Base-by-base conservation (phyloP, 2,888 invertebrate species). In the Chrysolina oricalcia region DNA sequence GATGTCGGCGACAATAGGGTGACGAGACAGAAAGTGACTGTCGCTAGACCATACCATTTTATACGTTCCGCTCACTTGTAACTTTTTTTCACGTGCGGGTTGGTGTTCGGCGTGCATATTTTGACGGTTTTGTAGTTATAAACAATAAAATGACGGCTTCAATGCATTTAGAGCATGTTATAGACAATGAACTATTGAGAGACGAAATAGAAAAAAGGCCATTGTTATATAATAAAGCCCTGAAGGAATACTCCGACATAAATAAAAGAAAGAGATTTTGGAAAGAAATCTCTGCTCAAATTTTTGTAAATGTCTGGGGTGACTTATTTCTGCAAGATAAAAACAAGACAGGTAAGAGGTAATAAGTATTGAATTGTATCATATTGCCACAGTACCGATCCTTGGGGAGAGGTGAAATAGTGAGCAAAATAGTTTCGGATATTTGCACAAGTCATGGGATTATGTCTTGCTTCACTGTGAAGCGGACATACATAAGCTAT, bases 341-440 rank as follows among this genome's bases (percentile, higher is more conserved):
- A 41, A 41, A 41, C 6, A 41, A 41, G 41, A 41, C 41, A 41
- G 41, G 41, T n/a, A n/a, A 41, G 41, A 41, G 41, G 6, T 9
- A 41, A 41, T 41, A 41, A 41, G 41, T 41, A 41, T 41, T 41
- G 6, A 41, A 41, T 23, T 23, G 17, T 63, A 23, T 63, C 27
- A 63, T 63, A 21, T 63, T 63, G 27, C 63, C 63, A 63, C 40
- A 27, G 40, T 35, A 63, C 63, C 23, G n/a, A 23, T 56, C 59
- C 63, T 63, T 63, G 63, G 23, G 63, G 63, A 63, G 63, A 35
- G 40, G 40, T 40, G 63, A 63, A 63, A 63, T 63, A 63, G 2
- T 63, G 23, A 35, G 63, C 63, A 63, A 63, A 21, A 63, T 63
- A 63, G n/a, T 63, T 5, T 63, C 63, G 43, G 43, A 43, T 43